A percentile compares a stretch with the other conserved stretches of the same genome.
phyloP scores from a whole-genome alignment of 2,888 invertebrate genomes.

The Bhutanitis thaidina region DNA sequence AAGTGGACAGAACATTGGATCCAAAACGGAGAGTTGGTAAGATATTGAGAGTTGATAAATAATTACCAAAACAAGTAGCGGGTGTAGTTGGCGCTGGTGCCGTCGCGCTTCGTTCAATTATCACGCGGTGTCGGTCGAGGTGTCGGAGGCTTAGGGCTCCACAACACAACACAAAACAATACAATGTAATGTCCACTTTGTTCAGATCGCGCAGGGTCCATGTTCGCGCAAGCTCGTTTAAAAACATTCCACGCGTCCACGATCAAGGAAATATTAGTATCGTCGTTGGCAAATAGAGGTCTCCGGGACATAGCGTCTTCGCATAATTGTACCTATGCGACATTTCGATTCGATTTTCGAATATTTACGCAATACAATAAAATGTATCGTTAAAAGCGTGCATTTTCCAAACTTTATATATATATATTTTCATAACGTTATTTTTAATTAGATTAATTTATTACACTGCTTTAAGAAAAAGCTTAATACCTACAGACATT shows the following conservation, averaged over 20 bases:
- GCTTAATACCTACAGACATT: too few relatives aligned
- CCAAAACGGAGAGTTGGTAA: too few relatives aligned
- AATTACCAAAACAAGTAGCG: not conserved
- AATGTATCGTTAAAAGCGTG: too few relatives aligned
- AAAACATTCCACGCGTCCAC: not conserved
- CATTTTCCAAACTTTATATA: too few relatives aligned
- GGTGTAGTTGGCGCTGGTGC: too few relatives aligned
- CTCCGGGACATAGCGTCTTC: constrained; percentile 17
- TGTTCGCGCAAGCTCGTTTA: not conserved
- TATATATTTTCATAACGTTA: too few relatives aligned
- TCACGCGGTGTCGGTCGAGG: not conserved
- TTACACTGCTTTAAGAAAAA: too few relatives aligned
- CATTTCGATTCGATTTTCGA: not conserved
- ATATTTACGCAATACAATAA: too few relatives aligned
- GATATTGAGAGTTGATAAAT: not conserved
- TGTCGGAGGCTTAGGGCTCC: not conserved
- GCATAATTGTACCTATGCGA: not conserved
- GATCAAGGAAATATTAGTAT: constrained; percentile 2
- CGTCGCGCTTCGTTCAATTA: not conserved
- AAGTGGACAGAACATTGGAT: too few relatives aligned
- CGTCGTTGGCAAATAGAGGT: not conserved
- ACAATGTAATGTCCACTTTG: not conserved
- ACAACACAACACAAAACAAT: too few relatives aligned
- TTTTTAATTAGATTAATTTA: too few relatives aligned
- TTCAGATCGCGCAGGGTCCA: not conserved